A percentile compares a stretch with the other conserved stretches of the same genome.
phyloP scores from a whole-genome alignment of 2,888 invertebrate genomes.

The Aphodius sticticus region DNA sequence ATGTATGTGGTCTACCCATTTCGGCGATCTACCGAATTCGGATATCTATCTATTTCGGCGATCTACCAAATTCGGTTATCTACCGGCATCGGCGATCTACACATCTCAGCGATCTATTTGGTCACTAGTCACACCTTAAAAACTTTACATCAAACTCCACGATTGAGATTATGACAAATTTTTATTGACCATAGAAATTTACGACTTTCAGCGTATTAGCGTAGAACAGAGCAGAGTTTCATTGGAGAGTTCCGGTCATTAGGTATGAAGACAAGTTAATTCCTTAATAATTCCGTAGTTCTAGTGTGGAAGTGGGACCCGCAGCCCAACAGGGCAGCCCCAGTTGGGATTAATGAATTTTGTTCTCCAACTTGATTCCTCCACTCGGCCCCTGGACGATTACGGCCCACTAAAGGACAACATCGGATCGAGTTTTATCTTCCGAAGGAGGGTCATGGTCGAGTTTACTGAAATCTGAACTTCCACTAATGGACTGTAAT shows the following conservation, averaged over 20 bases:
- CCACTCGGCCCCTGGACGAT: slow-evolving; percentile 18
- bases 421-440: slow-evolving; percentile 24
- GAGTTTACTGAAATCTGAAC: slow-evolving; percentile 26
- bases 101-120: no score
- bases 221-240: not conserved
- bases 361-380: slow-evolving; percentile 23
- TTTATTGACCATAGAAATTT: not conserved
- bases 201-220: not conserved
- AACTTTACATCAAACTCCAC: no score
- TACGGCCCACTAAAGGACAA: slow-evolving; percentile 20
- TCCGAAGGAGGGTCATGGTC: slow-evolving; percentile 18
- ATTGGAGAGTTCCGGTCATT: slow-evolving; percentile 4
- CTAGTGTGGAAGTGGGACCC: slow-evolving; percentile 15
- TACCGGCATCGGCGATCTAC: no score
- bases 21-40: no score
- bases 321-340: not conserved
- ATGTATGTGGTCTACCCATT: no score
- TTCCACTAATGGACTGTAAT: slow-evolving; percentile 26
- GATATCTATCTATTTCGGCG: no score
- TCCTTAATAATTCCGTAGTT: slow-evolving; percentile 20
- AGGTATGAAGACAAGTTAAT: slow-evolving; percentile 4
- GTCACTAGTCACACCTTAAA: no score
- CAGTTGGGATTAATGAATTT: slow-evolving; percentile 22
- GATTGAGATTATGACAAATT: no score
- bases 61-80: no score